These are phyloP conservation scores for Portunus trituberculatus DNA, from an alignment of 1,140 invertebrate genomes.

Conservation along the genomic window DNA sequence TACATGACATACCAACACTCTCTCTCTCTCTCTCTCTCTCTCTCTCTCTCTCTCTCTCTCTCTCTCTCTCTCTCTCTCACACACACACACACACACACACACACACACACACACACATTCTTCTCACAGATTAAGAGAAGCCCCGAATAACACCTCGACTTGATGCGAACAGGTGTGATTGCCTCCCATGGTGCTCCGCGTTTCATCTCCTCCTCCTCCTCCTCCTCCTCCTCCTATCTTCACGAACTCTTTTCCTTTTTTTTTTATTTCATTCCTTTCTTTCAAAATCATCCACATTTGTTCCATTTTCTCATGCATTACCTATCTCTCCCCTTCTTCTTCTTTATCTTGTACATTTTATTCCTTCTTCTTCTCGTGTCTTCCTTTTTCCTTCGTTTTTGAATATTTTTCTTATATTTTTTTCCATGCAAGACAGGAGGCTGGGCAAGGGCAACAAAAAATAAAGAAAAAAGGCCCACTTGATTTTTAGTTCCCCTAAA, in stretches of 20 bases:
- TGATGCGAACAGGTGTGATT: not conserved
- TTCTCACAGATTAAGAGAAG: not conserved
- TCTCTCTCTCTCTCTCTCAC: not conserved
- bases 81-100: not conserved
- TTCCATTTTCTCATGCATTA: no score
- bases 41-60: not conserved
- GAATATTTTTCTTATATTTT: no score
- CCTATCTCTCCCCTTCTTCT: no score
- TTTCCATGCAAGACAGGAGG: no score
- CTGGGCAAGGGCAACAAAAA: no score
- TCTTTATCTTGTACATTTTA: no score
- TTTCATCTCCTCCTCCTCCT: no score
- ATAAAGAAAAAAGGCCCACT: no score
- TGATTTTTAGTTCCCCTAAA: no score
- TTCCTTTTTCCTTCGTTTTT: no score
- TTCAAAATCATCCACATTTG: no score
- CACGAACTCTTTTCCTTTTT: not conserved
- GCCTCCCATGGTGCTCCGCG: not conserved
- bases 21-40: not conserved
- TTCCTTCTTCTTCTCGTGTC: no score
- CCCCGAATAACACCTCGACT: not conserved
- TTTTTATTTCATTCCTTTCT: not conserved
- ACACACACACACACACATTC: constrained; percentile 39
- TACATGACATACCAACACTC: not conserved
- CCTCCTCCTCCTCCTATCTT: not conserved